Base-by-base conservation (phyloP, 2,888 invertebrate species). In the Scaptomyza parva region DNA sequence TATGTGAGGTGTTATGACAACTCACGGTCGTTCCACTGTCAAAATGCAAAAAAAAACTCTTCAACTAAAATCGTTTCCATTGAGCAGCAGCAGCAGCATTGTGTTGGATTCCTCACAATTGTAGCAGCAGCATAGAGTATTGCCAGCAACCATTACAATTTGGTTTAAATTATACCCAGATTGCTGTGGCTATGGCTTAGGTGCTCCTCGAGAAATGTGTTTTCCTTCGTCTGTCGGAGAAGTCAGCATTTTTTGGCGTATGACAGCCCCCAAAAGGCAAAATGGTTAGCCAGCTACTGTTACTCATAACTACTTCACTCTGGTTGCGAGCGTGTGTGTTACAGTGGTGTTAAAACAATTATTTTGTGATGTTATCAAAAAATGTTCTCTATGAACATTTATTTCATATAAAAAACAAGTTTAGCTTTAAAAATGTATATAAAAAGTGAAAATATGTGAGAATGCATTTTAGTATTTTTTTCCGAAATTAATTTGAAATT, bases 21-120 rank as follows among this genome's bases (percentile, higher is more conserved):
- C 63, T 78, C 66, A 75, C 67, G 82, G 78, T 59, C 85, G 61
- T 64, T 68, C 57, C 63, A 53, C 67, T 70, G 79, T 82, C 86
- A 68, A 65, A 67, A 71, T 48, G 54, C 55, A 66, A 67, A 60
- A 59, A 76, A 72, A 71, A 74, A 71, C 72, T 72, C 58, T 59
- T 70, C 64, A 76, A 39, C 24, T 50, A 12, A 24, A 33, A 18
- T 18, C 28, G 28, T 18, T 28, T 4, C 17, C 17, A 14, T 24
- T 24, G 33, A 39, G 37, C 24, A 14, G 1, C 45, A 26, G 17
- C 35, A 35, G 17, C 37, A 14, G 35, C 18, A 35, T 14, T 30
- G 35, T 35, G 35, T 20, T 26, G 30, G 30, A 24, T 47, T 54
- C 35, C 47, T 22, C 35, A 39, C 22, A n/a, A 24, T 5, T 35